A percentile compares a stretch with the other conserved stretches of the same genome.
Conservation (phyloP, 2,113 vertebrate genomes). For the Lanius collurio region DNA sequence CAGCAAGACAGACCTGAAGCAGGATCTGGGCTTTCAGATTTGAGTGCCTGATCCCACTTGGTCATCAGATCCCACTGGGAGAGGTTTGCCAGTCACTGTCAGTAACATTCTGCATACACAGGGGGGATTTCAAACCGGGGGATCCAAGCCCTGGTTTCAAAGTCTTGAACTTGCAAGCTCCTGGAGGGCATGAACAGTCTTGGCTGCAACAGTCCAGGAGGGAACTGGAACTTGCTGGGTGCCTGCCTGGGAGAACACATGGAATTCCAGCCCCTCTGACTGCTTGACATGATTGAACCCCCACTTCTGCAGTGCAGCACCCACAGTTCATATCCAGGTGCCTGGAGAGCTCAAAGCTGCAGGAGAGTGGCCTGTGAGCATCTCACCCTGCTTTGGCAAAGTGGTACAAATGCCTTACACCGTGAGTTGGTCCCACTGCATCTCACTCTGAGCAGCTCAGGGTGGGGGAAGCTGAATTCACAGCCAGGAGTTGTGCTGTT, state of each 20-base stretch:
- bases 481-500: rapidly evolving
- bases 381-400: neutral
- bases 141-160: neutral
- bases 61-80: neutral
- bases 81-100: neutral
- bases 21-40: neutral
- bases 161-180: neutral
- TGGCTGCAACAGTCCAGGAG: rapidly evolving
- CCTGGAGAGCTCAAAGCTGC: neutral
- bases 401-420: neutral
- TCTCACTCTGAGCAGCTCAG: neutral
- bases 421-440: neutral
- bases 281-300: rapidly evolving
- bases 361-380: neutral
- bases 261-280: neutral
- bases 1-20: neutral
- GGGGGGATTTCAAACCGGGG: neutral
- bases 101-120: rapidly evolving
- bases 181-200: rapidly evolving
- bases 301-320: rapidly evolving
- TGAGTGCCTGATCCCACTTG: rapidly evolving
- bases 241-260: neutral
- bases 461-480: neutral
- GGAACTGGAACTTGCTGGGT: rapidly evolving
- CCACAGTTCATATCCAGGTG: rapidly evolving